Evolutionary conservation across 2,113 vertebrate genomes (phyloP).

Genomic region (Fregetta grallaria): DNA sequence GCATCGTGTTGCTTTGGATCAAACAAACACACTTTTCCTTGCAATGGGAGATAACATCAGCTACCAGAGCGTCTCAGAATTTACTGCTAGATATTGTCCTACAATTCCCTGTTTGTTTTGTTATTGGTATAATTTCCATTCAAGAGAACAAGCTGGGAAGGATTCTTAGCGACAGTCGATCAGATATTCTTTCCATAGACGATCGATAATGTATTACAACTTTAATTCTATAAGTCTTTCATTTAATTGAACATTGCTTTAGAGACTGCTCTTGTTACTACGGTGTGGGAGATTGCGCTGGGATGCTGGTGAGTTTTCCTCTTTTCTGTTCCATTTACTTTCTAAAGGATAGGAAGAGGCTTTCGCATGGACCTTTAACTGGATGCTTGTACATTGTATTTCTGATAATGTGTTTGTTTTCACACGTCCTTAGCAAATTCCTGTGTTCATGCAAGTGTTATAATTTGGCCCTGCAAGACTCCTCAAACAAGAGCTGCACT

Average conservation of each 20-base stretch:
- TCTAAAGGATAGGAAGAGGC: not conserved
- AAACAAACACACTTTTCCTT: not conserved
- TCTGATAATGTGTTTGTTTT: constrained; percentile 15
- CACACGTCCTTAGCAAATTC: not conserved
- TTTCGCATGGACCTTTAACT: not conserved
- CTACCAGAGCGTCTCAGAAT: not conserved
- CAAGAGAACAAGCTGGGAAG: not conserved
- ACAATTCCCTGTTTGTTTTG: not conserved
- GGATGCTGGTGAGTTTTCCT: not conserved
- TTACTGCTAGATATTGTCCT: not conserved
- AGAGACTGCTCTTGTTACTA: not conserved
- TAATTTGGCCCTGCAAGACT: not conserved
- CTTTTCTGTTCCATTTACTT: not conserved
- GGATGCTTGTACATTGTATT: not conserved
- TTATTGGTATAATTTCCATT: not conserved
- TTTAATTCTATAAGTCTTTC: not conserved
- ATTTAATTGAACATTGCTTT: not conserved
- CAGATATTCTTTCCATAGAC: not conserved
- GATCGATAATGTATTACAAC: not conserved
- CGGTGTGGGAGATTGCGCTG: not conserved
- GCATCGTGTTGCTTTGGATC: not conserved
- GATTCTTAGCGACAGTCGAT: not conserved
- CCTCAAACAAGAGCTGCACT: not conserved
- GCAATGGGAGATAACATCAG: not conserved
- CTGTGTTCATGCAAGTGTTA: not conserved